Percentiles rank a stretch among this genome's conserved stretches.
These are phyloP conservation scores for Laticauda laticaudata DNA, from an alignment of 2,113 vertebrate genomes.

Conservation along the genomic window DNA sequence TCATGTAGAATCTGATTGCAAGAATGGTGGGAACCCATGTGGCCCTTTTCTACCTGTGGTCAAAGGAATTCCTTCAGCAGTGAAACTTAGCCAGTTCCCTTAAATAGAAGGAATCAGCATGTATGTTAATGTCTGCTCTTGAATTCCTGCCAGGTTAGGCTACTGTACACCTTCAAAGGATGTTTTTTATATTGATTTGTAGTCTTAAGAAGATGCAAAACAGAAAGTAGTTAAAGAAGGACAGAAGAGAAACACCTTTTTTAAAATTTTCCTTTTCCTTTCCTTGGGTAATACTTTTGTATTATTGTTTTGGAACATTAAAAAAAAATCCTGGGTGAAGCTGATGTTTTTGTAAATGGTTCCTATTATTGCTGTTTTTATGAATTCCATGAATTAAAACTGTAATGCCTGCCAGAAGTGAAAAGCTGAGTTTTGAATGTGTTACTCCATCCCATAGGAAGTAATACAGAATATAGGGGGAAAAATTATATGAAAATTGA, in stretches of 20 bases:
- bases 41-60: not conserved
- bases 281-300: not conserved
- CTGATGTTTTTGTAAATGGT: slow-evolving; percentile 62
- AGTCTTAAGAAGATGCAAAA: not conserved
- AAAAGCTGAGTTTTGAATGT: not conserved
- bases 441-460: slow-evolving; percentile 30
- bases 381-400: slow-evolving; percentile 58
- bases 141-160: not conserved
- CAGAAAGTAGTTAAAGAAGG: not conserved
- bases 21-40: not conserved
- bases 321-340: slow-evolving; percentile 49
- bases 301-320: not conserved
- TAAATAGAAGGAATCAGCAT: not conserved
- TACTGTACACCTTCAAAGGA: not conserved
- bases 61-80: not conserved
- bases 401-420: slow-evolving; percentile 31
- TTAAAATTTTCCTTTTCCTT: not conserved
- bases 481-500: not conserved
- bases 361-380: slow-evolving; percentile 57
- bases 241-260: not conserved
- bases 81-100: not conserved
- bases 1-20: not conserved
- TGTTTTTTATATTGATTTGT: not conserved
- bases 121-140: not conserved
- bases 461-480: not conserved